phyloP scores from a whole-genome alignment of 2,888 invertebrate species.

The Epinotia brunnichana region DNA sequence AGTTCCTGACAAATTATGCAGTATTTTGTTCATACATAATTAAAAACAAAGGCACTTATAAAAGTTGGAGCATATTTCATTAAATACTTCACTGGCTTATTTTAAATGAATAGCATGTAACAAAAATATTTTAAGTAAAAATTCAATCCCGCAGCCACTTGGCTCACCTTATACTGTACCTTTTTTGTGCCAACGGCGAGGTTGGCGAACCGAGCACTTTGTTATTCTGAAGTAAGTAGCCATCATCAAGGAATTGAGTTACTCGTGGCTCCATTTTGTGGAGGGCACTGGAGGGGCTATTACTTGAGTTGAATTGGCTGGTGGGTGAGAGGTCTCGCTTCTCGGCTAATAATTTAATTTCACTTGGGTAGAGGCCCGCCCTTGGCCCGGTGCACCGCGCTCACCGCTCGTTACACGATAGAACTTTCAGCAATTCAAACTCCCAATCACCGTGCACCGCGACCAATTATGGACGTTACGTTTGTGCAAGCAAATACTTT shows the following conservation, averaged over 20 bases:
- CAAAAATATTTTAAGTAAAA: neutral
- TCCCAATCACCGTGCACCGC: slow-evolving; percentile 12
- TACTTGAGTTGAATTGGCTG: slow-evolving; percentile 43
- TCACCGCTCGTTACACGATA: slow-evolving; percentile 22
- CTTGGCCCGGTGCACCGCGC: slow-evolving; percentile 26
- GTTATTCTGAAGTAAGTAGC: slow-evolving; percentile 43
- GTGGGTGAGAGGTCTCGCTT: slow-evolving; percentile 46
- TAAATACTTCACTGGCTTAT: no score
- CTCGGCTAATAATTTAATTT: slow-evolving; percentile 55
- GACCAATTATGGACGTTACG: slow-evolving; percentile 2
- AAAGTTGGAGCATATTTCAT: no score
- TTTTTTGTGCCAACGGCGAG: slow-evolving; percentile 13
- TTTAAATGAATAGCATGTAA: no score
- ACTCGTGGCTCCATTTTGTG: slow-evolving; percentile 42
- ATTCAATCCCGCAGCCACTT: slow-evolving; percentile 6
- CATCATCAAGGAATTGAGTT: slow-evolving; percentile 43
- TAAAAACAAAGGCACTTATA: no score
- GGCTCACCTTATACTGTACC: slow-evolving; percentile 12
- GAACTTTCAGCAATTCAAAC: slow-evolving; percentile 26
- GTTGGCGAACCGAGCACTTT: slow-evolving; percentile 32
- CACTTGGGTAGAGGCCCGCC: slow-evolving; percentile 52
- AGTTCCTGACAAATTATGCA: no score
- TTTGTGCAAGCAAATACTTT: neutral
- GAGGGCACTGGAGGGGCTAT: slow-evolving; percentile 45
- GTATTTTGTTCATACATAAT: no score